A percentile compares a stretch with the other conserved stretches of the same genome.
Evolutionary conservation across 2,113 vertebrate species (phyloP).

Genomic region (Burhinus oedicnemus): DNA sequence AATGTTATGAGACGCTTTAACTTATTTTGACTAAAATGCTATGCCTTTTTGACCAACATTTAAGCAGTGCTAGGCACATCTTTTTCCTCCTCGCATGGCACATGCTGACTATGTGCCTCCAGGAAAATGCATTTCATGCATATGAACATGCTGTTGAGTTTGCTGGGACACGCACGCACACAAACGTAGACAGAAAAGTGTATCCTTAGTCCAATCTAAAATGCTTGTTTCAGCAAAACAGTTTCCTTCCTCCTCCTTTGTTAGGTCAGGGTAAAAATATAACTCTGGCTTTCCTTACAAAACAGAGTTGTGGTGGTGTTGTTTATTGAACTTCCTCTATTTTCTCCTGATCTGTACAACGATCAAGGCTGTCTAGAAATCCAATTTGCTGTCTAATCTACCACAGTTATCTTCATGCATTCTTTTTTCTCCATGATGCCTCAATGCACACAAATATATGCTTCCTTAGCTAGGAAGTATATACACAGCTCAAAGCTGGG

Average conservation of each 20-base stretch:
- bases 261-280: conserved; percentile 55
- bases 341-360: conserved; percentile 1
- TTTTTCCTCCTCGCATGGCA: background rate
- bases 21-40: conserved; percentile 33
- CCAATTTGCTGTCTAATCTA: background rate
- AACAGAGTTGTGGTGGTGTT: background rate
- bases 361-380: conserved; percentile 20
- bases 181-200: background rate
- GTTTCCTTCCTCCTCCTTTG: conserved; percentile 61
- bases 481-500: background rate
- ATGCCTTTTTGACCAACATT: background rate
- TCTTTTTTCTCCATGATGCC: background rate
- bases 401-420: background rate
- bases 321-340: conserved; percentile 44
- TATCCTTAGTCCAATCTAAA: conserved; percentile 13
- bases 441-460: background rate
- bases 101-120: background rate
- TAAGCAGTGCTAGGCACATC: background rate
- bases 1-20: background rate
- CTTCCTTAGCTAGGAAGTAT: background rate
- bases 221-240: conserved; percentile 45
- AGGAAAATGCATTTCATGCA: conserved; percentile 45
- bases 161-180: background rate
- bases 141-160: background rate
- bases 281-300: conserved; percentile 31